Base-by-base conservation (phyloP, 2,797 vertebrate species). In the Borostomias antarcticus region DNA sequence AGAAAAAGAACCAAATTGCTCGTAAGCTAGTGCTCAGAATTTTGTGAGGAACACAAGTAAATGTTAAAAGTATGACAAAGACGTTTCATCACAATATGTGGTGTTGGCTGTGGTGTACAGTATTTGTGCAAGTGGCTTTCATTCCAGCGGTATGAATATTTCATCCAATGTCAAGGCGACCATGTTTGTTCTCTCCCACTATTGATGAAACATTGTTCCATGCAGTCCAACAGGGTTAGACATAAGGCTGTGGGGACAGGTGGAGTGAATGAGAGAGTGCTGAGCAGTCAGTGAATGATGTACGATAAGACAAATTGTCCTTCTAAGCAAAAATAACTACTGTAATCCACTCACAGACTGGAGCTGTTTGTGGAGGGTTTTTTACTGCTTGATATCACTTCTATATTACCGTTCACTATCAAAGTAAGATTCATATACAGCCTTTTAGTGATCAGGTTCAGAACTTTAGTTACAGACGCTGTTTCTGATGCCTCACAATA, bases 151-250 rank as follows among this genome's bases (percentile, higher is more conserved):
- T 47, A 82, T 86, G 64, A 84, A 86, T 84, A 75, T 58, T 82
- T 78, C 50, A 84, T 82, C 67, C 58, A 64, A 69, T 84, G 83
- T 85, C 79, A 78, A 78, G 73, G 73, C 79, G 57, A 68, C 9
- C 47, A 63, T 83, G 79, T 85, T 82, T 82, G 76, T 79, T 82
- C 80, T 35, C 64, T 79, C 66, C 64, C 37, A 57, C 64, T 69
- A 64, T 52, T 48, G 70, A 82, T 81, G 74, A 78, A 74, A 78
- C 69, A 52, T 32, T 66, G 35, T 66, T 65, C 54, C 70, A 48
- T 64, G 58, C 51, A 21, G 59, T 61, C 69, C 50, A 10, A 56
- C 65, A 8, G 71, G 59, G 11, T 45, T 53, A 15, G 64, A 64
- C 45, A 23, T 32, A 64, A 57, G 15, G 11, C 76, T 60, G 74